phyloP scores from a whole-genome alignment of 2,113 vertebrate genomes.

The Neolamprologus hecqui region DNA sequence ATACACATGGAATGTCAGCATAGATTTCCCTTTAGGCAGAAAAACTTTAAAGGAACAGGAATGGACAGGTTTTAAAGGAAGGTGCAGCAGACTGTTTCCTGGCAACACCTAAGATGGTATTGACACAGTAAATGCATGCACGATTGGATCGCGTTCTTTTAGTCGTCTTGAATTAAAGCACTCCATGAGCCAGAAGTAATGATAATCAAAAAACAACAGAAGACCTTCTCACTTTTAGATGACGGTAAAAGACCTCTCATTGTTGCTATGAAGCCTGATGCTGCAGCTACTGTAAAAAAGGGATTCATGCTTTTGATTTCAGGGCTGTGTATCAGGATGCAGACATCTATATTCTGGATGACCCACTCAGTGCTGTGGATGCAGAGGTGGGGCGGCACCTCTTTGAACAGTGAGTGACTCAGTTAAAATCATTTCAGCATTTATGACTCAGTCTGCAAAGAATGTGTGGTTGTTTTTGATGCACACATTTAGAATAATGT shows the following conservation, averaged over 20 bases:
- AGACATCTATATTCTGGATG: conserved; percentile 92
- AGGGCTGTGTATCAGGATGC: conserved; percentile 95
- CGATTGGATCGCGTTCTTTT: background rate
- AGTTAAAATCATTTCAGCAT: background rate
- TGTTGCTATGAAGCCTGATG: background rate
- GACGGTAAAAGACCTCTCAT: background rate
- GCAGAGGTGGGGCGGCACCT: conserved; percentile 88
- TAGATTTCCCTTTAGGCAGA: background rate
- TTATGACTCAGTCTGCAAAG: background rate
- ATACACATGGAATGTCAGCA: background rate
- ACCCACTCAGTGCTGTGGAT: conserved; percentile 92
- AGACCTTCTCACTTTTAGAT: background rate
- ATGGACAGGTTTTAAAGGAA: background rate
- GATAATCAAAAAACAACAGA: background rate
- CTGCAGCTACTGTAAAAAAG: background rate
- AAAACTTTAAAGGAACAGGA: background rate
- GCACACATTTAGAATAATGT: background rate
- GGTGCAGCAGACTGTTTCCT: background rate
- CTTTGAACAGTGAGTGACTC: conserved; percentile 85
- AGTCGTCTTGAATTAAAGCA: background rate
- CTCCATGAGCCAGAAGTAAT: background rate
- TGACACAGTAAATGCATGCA: background rate
- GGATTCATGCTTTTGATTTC: background rate
- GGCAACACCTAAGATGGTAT: background rate
- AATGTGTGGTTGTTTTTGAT: background rate